Evolutionary conservation across 2,797 vertebrate genomes (phyloP), one percentile per base, ranked within the genome.

Genomic region (Myotis findleyi): DNA sequence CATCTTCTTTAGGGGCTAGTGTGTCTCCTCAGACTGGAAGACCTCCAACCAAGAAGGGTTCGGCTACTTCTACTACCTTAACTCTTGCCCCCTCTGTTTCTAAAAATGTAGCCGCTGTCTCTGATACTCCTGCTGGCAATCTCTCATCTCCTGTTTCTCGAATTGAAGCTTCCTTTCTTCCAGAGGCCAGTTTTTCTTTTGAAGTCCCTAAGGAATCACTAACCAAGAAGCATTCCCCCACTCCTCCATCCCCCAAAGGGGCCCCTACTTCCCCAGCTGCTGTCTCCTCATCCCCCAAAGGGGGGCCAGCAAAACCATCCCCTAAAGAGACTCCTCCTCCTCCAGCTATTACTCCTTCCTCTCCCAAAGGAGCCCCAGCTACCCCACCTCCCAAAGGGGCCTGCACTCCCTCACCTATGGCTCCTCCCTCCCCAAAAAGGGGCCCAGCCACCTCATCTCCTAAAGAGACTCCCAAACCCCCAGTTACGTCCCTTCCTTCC

Each of bases 21-120:
- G 14, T 85, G n/a, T 92, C 95, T 93, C n/a, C 84, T 91, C 93
- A 96, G 25, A 80, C 85, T 87, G 86, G 92, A 95, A 83, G 27
- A 85, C 21, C 41, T 59, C n/a, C 64, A 69, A 4, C 85, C 64
- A 93, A 91, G 71, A 92, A 95, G 55, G 75, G 12, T 49, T 93
- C 88, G 8, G 20, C 72, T 71, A 27, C 55, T 69, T 33, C 82
- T 91, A 6, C 76, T 59, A 59, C 91, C 62, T 64, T 85, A 71
- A 68, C 41, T 88, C 41, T 92, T 64, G 49, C 72, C 72, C 64
- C 90, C 79, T 57, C 87, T 53, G 2, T 76, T 76, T 76, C 91
- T 33, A 80, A 88, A 95, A 83, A 21, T 72, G 16, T 51, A 27
- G 44, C 90, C 87, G 30, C 66, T 91, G 1, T 44, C 41, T n/a